These are phyloP conservation scores for Drosophila atroscutellata DNA, from an alignment of 2,888 invertebrate genomes.

Conservation along the genomic window DNA sequence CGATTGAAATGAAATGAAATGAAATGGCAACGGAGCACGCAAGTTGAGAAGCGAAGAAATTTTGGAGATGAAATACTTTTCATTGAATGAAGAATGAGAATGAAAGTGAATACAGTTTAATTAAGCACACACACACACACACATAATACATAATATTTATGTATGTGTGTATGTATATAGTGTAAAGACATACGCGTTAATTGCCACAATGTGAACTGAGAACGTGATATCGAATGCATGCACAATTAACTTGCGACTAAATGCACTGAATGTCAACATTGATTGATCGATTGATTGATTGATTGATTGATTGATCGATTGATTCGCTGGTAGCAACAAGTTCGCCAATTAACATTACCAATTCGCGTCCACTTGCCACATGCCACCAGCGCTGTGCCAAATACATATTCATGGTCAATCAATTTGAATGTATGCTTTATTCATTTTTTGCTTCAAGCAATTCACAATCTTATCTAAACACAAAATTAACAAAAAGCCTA, in stretches of 20 bases:
- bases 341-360: slow-evolving; percentile 13
- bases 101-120: slow-evolving; percentile 4
- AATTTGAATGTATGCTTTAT: slow-evolving; percentile 9
- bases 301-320: slow-evolving; percentile 7
- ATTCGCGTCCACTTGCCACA: slow-evolving; percentile 2
- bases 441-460: not conserved
- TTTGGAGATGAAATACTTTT: not conserved
- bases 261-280: not conserved
- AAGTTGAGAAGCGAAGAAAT: not conserved
- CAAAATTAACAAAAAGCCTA: slow-evolving; percentile 23
- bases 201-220: not conserved
- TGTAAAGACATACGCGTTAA: not conserved
- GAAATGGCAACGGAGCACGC: slow-evolving; percentile 10
- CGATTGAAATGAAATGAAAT: slow-evolving; percentile 3
- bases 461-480: slow-evolving; percentile 42
- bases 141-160: not conserved
- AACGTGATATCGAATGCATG: slow-evolving; percentile 15
- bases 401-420: slow-evolving; percentile 13
- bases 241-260: slow-evolving; percentile 13
- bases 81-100: not conserved
- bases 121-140: not conserved
- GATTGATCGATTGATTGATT: slow-evolving; percentile 8
- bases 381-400: slow-evolving; percentile 4
- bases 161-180: not conserved
- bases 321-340: slow-evolving; percentile 2